phyloP scores from a whole-genome alignment of 2,113 vertebrate genomes.

The Malurus cyaneus region DNA sequence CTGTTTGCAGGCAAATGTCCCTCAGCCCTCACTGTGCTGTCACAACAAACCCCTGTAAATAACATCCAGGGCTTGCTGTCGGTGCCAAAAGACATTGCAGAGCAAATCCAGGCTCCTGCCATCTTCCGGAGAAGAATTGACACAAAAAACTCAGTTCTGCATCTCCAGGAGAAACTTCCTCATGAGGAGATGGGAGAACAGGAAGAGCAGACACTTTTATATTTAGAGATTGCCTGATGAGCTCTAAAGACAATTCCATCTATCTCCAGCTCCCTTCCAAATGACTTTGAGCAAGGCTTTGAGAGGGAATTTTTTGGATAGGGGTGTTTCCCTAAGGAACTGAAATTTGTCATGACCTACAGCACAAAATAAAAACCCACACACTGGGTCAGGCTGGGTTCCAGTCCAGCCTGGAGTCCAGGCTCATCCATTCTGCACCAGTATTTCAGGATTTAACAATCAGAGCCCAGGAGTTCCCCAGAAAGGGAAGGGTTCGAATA shows the following conservation, averaged over 20 bases:
- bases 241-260: neutral
- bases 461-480: neutral
- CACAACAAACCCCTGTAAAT: neutral
- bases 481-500: neutral
- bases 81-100: neutral
- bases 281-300: neutral
- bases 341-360: neutral
- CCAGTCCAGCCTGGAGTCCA: neutral
- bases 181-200: neutral
- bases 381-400: neutral
- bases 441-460: neutral
- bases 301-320: neutral
- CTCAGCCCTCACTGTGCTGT: neutral
- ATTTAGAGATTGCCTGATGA: neutral
- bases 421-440: neutral
- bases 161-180: neutral
- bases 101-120: neutral
- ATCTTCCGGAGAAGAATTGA: neutral
- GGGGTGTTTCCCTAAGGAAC: rapidly evolving
- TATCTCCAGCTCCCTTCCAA: neutral
- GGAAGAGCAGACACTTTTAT: neutral
- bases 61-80: neutral
- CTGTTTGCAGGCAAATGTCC: neutral
- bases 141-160: neutral
- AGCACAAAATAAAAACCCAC: neutral